phyloP scores from a whole-genome alignment of 1,140 invertebrate genomes.

The Drosophila sproati region DNA sequence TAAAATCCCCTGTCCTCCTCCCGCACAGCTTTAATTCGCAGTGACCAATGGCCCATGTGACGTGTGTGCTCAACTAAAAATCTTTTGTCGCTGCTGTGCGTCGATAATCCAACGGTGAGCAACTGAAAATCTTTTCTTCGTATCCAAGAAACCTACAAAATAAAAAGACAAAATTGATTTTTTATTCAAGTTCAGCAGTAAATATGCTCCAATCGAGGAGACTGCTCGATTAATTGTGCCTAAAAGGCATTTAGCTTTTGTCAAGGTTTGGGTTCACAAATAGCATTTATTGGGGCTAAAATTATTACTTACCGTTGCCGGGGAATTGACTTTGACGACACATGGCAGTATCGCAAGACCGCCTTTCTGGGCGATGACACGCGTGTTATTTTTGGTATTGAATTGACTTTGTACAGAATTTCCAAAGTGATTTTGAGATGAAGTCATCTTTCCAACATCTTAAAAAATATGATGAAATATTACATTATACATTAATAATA shows the following conservation, averaged over 20 bases:
- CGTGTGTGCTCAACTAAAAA: slow-evolving; percentile 93
- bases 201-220: too few relatives aligned
- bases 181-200: neutral
- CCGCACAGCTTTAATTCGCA: slow-evolving; percentile 90
- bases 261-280: neutral
- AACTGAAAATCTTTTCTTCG: slow-evolving; percentile 89
- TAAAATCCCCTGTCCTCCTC: slow-evolving; percentile 90
- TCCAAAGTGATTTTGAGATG: slow-evolving; percentile 80
- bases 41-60: slow-evolving; percentile 89
- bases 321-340: slow-evolving; percentile 88
- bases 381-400: slow-evolving; percentile 86
- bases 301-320: slow-evolving; percentile 88
- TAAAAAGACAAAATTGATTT: slow-evolving; percentile 39
- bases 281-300: neutral
- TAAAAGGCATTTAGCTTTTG: neutral
- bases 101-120: slow-evolving; percentile 89
- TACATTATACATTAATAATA: too few relatives aligned
- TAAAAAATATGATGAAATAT: slow-evolving; percentile 7
- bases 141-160: slow-evolving; percentile 89
- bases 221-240: too few relatives aligned
- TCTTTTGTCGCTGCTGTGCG: slow-evolving; percentile 90
- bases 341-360: slow-evolving; percentile 90
- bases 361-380: slow-evolving; percentile 90
- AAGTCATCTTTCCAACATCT: slow-evolving; percentile 80
- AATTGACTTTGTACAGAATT: slow-evolving; percentile 79